Evolutionary conservation across 2,888 invertebrate genomes (phyloP).

Genomic region (Spicauda simplicius): DNA sequence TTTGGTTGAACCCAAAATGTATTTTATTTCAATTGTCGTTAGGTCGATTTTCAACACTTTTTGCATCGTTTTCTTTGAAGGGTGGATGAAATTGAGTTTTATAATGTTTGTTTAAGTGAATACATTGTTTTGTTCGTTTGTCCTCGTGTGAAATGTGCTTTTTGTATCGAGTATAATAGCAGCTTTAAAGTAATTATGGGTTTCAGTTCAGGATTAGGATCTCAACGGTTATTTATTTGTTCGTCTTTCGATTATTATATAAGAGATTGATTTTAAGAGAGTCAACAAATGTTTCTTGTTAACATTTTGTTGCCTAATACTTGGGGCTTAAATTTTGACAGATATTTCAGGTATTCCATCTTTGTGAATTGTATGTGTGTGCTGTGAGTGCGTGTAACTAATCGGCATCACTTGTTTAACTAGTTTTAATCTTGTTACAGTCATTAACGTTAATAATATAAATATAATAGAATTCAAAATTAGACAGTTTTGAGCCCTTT

Average conservation of each 20-base stretch:
- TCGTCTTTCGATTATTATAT: background rate
- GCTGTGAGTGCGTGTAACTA: no score
- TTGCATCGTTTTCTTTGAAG: constrained; percentile 33
- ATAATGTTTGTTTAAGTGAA: constrained; percentile 55
- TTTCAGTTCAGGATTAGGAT: constrained; percentile 32
- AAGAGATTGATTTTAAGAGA: background rate
- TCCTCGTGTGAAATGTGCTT: constrained; percentile 40
- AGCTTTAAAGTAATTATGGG: constrained; percentile 46
- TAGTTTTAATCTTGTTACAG: no score
- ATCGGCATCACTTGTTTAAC: no score
- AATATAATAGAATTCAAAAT: no score
- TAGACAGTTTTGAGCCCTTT: no score
- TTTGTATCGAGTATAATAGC: constrained; percentile 44
- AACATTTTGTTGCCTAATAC: background rate
- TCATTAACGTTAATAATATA: no score
- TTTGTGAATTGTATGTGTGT: no score
- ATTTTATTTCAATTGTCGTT: constrained; percentile 38
- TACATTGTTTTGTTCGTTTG: constrained; percentile 47
- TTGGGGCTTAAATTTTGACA: no score
- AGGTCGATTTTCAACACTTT: constrained; percentile 33
- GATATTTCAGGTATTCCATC: no score
- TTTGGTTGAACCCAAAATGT: constrained; percentile 36
- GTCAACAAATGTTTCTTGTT: background rate
- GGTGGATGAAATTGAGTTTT: constrained; percentile 48
- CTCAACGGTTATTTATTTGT: constrained; percentile 28